These are phyloP conservation scores for Myotis daubentonii DNA, from an alignment of 2,797 vertebrate genomes.

Conservation along the genomic window DNA sequence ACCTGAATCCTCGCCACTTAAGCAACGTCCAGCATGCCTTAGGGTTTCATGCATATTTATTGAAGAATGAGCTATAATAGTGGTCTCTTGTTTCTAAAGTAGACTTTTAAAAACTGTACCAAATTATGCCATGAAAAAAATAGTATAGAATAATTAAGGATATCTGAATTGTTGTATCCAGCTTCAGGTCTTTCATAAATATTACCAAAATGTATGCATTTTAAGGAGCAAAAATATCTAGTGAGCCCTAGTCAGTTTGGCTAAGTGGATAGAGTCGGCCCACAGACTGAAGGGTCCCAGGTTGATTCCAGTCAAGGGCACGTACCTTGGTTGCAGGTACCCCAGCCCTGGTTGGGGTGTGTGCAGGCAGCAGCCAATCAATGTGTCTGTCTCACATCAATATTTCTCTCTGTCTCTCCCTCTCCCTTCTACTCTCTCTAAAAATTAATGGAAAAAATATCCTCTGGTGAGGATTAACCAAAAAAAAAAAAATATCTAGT, in stretches of 20 bases:
- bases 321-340: no score
- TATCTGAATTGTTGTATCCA: background rate
- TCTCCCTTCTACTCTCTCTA: no score
- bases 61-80: constrained; percentile 18
- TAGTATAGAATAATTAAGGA: background rate
- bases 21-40: background rate
- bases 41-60: background rate
- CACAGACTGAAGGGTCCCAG: no score
- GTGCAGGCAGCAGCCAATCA: no score
- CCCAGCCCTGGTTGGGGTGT: no score
- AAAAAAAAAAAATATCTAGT: background rate
- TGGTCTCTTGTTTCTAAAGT: background rate
- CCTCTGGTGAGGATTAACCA: no score
- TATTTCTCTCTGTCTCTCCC: no score
- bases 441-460: no score
- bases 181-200: background rate
- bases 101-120: background rate
- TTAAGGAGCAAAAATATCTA: background rate
- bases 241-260: no score
- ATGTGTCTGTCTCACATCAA: no score
- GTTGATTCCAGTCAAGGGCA: no score
- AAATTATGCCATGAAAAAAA: background rate
- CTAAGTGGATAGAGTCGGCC: no score
- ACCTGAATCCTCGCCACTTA: background rate
- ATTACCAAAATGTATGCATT: background rate